These are phyloP conservation scores for Lagopus leucura DNA, from an alignment of 2,113 vertebrate species.

Conservation along the genomic window DNA sequence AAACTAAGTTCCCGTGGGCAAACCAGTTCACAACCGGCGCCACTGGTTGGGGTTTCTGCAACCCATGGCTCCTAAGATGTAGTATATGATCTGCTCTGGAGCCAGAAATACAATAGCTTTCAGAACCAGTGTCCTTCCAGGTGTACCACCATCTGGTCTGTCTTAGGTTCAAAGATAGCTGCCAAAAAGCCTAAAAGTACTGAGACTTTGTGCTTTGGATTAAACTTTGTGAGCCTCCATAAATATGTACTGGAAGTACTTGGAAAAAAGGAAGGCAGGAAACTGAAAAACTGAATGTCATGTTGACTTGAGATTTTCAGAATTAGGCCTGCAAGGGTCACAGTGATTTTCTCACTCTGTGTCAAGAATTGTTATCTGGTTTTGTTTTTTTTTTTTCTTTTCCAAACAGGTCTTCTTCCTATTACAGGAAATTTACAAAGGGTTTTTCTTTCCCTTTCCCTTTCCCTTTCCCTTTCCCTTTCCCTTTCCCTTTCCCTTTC, in stretches of 20 bases:
- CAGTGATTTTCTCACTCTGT: neutral
- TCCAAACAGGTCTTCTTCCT: neutral
- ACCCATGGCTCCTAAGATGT: neutral
- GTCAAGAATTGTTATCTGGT: neutral
- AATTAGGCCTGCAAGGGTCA: neutral
- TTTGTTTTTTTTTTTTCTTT: neutral
- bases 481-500: no score
- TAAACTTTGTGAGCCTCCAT: neutral
- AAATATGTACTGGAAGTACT: neutral
- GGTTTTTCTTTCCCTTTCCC: no score
- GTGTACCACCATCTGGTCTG: neutral
- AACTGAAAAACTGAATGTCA: neutral
- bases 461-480: no score
- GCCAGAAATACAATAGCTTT: neutral
- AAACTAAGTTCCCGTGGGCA: neutral
- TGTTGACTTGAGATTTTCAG: neutral
- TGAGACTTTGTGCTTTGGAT: neutral
- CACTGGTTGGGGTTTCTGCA: neutral
- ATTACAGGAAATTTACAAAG: neutral
- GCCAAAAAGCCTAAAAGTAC: neutral
- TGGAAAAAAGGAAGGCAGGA: neutral
- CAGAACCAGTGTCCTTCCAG: neutral
- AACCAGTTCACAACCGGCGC: accelerated
- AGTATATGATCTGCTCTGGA: neutral
- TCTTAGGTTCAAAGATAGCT: neutral